These are phyloP conservation scores for Hypanus sabinus DNA, from an alignment of 2,113 vertebrate species.

Conservation along the genomic window DNA sequence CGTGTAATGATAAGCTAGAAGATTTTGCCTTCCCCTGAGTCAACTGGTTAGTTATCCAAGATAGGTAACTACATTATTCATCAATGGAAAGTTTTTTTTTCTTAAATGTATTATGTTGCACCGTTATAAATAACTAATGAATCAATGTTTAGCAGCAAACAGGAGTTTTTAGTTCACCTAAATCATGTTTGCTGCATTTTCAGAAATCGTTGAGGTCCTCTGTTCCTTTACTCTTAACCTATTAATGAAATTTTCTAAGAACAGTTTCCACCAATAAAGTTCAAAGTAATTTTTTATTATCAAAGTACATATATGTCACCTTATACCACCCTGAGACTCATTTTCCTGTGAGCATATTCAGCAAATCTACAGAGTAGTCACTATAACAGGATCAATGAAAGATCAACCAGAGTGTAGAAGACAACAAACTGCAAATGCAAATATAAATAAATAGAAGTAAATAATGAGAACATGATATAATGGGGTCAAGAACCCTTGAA, in stretches of 20 bases:
- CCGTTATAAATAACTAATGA: background rate
- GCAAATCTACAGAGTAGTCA: too few relatives aligned
- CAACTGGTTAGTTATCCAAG: slow-evolving; percentile 26
- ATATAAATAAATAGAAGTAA: too few relatives aligned
- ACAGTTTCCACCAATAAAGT: background rate
- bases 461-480: too few relatives aligned
- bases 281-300: too few relatives aligned
- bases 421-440: too few relatives aligned
- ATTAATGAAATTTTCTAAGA: background rate
- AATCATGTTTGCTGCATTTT: background rate
- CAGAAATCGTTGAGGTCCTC: background rate
- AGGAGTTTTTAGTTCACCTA: background rate
- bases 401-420: too few relatives aligned
- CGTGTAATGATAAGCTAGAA: slow-evolving; percentile 13
- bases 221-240: background rate
- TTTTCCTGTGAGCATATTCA: too few relatives aligned
- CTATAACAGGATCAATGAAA: too few relatives aligned
- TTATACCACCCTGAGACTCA: too few relatives aligned
- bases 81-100: slow-evolving; percentile 2
- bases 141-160: background rate
- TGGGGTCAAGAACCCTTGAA: too few relatives aligned
- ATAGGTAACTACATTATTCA: slow-evolving; percentile 20
- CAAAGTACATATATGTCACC: too few relatives aligned
- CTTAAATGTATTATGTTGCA: background rate
- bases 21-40: background rate